Percentiles rank a stretch among this genome's conserved stretches.
phyloP scores from a whole-genome alignment of 2,888 invertebrate genomes.

The Rotaria socialis region DNA sequence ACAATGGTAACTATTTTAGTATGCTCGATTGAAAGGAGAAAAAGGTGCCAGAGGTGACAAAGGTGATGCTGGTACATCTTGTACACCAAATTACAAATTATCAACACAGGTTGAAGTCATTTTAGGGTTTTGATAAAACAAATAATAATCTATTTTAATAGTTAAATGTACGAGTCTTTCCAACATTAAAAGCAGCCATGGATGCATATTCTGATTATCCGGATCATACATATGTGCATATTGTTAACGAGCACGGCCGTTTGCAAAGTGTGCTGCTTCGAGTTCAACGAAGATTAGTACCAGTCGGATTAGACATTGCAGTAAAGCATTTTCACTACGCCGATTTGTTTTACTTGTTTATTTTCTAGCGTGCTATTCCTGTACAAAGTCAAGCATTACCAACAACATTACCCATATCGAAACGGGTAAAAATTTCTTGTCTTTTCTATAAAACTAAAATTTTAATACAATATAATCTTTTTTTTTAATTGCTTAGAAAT shows the following conservation, averaged over 20 bases:
- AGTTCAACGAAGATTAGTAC: background rate
- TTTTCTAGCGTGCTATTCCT: background rate
- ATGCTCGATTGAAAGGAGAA: slow-evolving; percentile 4
- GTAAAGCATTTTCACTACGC: background rate
- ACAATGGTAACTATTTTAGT: background rate
- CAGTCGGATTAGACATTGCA: background rate
- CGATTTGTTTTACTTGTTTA: background rate
- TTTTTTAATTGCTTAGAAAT: background rate
- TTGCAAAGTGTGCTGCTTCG: background rate
- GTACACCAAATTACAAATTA: background rate
- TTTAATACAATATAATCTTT: too few relatives aligned
- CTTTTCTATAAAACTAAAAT: too few relatives aligned
- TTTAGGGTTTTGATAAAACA: background rate
- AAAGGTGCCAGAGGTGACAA: background rate
- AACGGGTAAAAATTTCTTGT: background rate
- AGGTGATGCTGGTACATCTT: background rate
- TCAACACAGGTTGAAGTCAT: background rate
- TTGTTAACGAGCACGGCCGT: background rate
- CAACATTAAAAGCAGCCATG: background rate
- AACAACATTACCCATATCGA: background rate
- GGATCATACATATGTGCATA: slow-evolving; percentile 17
- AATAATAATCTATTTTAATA: background rate
- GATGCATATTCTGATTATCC: background rate
- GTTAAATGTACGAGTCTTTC: background rate
- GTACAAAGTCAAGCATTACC: background rate